Base-by-base conservation (phyloP, 1,140 invertebrate genomes). In the Sipha flava region DNA sequence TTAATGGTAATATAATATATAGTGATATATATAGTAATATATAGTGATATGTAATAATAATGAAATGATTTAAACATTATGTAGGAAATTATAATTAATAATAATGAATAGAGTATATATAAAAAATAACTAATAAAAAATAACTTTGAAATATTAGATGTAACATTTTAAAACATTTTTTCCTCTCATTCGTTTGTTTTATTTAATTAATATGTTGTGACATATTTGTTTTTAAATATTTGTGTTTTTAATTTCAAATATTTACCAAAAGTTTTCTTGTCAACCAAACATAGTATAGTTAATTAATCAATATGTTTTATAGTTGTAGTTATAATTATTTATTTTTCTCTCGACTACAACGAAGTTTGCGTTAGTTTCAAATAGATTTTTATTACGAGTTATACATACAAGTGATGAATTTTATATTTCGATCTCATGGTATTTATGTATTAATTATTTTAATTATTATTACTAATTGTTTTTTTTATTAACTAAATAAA, bases 401-500 rank as follows among this genome's bases (percentile, higher is more conserved):
- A 34, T 34, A 40, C 18, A n/a, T 34, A 37, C 62, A 43, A 2
- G 12, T 68, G 31, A 68, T 26, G 40, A 45, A 68, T 47, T 70
- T 5, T 29, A 29, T 21, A 26, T 29, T 23, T 70, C 43, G 43
- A 70, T n/a, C 23, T 70, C 43, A 70, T 29, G 43, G 23, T 18
- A 12, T 29, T 3, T 45, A n/a, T 70, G 18, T 75, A 34, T 75
- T 54, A 21, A 34, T 47, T 49, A 47, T 21, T 49, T 49, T 31
- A n/a, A n/a, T 16, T 64, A 21, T 66, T 40, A 23, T 23, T 40
- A 43, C 26, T 16, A 29, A 34, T 18, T 6, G 31, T 66, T 45
- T 66, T 68, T 26, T 70, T 23, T 70, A 70, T 47, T 23, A 70
- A 40, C 57, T 18, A 34, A 29, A 54, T 40, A 75, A 77, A 77